phyloP scores from a whole-genome alignment of 2,113 vertebrate species.

The Nesogale talazaci region DNA sequence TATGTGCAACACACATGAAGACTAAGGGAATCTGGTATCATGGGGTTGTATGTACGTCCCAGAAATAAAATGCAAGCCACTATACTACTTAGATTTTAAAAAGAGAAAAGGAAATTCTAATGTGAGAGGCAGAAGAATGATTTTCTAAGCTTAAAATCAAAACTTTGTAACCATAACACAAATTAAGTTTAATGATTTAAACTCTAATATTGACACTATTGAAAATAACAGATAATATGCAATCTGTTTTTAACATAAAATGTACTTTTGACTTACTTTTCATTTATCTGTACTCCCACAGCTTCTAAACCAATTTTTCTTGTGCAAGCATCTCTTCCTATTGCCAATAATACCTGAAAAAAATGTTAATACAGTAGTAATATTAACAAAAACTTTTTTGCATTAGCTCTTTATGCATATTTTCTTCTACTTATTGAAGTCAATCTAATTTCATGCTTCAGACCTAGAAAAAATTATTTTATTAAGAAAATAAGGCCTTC shows the following conservation, averaged over 20 bases:
- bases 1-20: not conserved
- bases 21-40: not conserved
- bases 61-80: not conserved
- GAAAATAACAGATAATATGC: not conserved
- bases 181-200: not conserved
- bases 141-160: not conserved
- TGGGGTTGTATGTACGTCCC: not conserved
- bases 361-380: not conserved
- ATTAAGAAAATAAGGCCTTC: constrained; percentile 56
- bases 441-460: constrained; percentile 29
- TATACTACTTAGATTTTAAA: not conserved
- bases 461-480: not conserved
- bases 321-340: constrained; percentile 90
- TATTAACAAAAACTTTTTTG: not conserved
- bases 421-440: constrained; percentile 37
- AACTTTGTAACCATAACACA: not conserved
- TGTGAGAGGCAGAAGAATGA: not conserved
- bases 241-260: not conserved
- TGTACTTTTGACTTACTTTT: constrained; percentile 85
- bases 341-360: constrained; percentile 89
- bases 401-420: not conserved
- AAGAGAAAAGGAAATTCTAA: not conserved
- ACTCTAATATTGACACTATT: not conserved
- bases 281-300: constrained; percentile 89
- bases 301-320: constrained; percentile 88